These are phyloP conservation scores for Struthidea cinerea DNA, from an alignment of 2,113 vertebrate genomes.

Conservation along the genomic window DNA sequence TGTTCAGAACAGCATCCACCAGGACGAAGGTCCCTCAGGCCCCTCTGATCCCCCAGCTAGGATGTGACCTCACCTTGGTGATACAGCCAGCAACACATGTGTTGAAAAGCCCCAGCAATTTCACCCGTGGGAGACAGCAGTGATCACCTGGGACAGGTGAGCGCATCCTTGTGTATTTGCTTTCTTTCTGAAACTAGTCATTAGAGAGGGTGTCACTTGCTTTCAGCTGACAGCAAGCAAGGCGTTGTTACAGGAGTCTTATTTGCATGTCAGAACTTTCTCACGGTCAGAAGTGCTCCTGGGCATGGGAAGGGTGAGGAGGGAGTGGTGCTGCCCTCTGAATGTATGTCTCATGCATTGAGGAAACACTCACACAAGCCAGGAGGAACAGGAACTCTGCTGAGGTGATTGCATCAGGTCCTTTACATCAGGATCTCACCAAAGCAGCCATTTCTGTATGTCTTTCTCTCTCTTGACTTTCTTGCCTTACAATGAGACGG, in stretches of 20 bases:
- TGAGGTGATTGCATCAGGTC: conserved; percentile 8
- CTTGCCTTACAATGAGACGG: background rate
- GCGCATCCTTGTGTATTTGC: background rate
- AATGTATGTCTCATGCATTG: conserved; percentile 20
- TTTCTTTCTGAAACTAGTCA: conserved; percentile 41
- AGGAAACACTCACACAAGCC: conserved; percentile 42
- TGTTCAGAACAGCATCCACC: background rate
- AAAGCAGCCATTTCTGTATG: background rate
- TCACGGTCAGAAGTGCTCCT: conserved; percentile 25
- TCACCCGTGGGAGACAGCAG: background rate
- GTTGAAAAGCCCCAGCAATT: background rate
- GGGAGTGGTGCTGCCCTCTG: conserved; percentile 22
- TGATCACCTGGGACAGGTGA: conserved; percentile 4
- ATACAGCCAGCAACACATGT: background rate
- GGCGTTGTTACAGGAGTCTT: conserved; percentile 19
- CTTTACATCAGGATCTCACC: background rate
- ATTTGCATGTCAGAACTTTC: conserved; percentile 55
- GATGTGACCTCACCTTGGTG: background rate
- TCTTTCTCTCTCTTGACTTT: background rate
- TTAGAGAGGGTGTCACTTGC: conserved; percentile 60
- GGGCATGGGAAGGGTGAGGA: conserved; percentile 45
- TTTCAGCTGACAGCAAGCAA: conserved; percentile 54
- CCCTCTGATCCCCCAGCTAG: background rate
- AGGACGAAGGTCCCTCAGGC: background rate
- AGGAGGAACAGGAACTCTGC: conserved; percentile 32